Conservation (phyloP, 2,797 vertebrate genomes). For the Sebastes oblongus region DNA sequence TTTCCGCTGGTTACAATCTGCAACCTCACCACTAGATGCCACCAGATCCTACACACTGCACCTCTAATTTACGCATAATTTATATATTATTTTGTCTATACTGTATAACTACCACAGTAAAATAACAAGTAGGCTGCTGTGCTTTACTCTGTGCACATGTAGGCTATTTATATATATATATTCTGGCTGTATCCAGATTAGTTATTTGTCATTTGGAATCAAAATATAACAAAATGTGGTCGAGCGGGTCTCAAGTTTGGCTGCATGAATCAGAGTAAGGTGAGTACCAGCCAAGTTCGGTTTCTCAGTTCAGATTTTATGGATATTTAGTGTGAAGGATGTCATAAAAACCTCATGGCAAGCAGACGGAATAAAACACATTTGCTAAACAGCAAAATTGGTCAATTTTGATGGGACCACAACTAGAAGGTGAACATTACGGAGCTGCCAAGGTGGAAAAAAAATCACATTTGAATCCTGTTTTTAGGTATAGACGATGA, state of each 20-base stretch:
- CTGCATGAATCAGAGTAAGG: background rate
- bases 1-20: no score
- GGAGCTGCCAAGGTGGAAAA: background rate
- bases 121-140: background rate
- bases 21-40: background rate
- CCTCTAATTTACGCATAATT: background rate
- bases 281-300: background rate
- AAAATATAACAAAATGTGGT: background rate
- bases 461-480: background rate
- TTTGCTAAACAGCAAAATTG: background rate
- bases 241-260: background rate
- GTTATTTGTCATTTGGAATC: background rate
- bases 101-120: fast-evolving
- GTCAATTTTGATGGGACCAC: background rate
- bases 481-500: background rate
- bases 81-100: background rate
- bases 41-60: background rate
- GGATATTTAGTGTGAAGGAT: background rate
- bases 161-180: background rate
- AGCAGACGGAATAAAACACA: background rate
- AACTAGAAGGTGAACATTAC: background rate
- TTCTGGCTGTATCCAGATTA: background rate
- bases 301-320: background rate
- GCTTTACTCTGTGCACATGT: background rate
- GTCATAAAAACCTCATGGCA: background rate